Percentiles rank a stretch among this genome's conserved stretches.
phyloP scores from a whole-genome alignment of 1,140 invertebrate genomes.

The Zaprionus ornatus region DNA sequence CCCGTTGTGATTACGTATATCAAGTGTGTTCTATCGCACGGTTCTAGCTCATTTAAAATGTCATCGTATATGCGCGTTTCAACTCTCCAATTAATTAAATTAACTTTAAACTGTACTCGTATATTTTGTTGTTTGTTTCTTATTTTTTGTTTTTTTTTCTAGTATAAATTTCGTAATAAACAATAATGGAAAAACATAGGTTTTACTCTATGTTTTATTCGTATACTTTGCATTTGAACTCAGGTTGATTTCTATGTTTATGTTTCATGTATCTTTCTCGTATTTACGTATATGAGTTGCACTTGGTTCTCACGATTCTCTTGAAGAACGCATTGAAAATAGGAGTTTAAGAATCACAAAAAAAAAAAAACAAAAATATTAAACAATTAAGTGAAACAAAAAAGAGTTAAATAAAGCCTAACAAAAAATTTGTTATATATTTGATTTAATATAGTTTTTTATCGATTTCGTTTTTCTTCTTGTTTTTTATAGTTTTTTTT shows the following conservation, averaged over 20 bases:
- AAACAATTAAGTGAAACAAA: constrained; percentile 8
- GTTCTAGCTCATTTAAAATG: constrained; percentile 77
- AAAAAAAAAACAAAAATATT: constrained; percentile 47
- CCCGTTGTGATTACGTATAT: constrained; percentile 67
- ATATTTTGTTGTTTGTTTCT: constrained; percentile 21
- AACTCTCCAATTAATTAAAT: constrained; percentile 74
- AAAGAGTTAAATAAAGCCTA: constrained; percentile 53
- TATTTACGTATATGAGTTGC: constrained; percentile 79
- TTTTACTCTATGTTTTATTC: constrained; percentile 71
- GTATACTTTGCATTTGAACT: constrained; percentile 84
- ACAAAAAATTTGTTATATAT: constrained; percentile 50
- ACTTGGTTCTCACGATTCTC: constrained; percentile 48
- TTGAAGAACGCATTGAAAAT: constrained; percentile 41
- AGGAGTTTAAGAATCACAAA: constrained; percentile 15
- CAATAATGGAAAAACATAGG: constrained; percentile 65
- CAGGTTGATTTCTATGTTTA: constrained; percentile 74
- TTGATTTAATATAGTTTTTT: constrained; percentile 4
- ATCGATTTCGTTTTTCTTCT: constrained; percentile 7
- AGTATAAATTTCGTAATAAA: constrained; percentile 50
- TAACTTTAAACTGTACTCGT: constrained; percentile 65
- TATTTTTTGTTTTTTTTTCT: constrained; percentile 21
- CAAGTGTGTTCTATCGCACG: constrained; percentile 53
- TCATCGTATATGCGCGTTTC: constrained; percentile 76
- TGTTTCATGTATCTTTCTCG: constrained; percentile 55
- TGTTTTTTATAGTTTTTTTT: constrained; percentile 44